A percentile compares a stretch with the other conserved stretches of the same genome.
Evolutionary conservation across 2,888 invertebrate genomes (phyloP).

Genomic region (Drosophila recens): DNA sequence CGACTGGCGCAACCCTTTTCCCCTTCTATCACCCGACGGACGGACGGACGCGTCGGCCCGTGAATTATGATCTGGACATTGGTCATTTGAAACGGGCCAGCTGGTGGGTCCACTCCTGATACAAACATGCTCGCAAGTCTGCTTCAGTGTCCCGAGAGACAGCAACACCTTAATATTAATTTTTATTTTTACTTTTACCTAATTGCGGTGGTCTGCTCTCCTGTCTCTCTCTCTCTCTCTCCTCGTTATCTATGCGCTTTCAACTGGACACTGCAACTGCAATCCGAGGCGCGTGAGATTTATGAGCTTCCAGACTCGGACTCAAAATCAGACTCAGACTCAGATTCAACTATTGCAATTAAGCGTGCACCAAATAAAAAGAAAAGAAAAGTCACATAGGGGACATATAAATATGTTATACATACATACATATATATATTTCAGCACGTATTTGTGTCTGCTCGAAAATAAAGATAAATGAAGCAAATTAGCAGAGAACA

Average conservation of each 20-base stretch:
- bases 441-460: conserved; percentile 1
- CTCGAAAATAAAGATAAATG: conserved; percentile 60
- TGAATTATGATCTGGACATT: conserved; percentile 73
- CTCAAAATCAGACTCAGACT: conserved; percentile 26
- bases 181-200: conserved; percentile 20
- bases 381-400: conserved; percentile 34
- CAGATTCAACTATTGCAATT: conserved; percentile 55
- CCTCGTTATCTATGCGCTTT: conserved; percentile 61
- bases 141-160: conserved; percentile 7
- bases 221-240: conserved; percentile 7
- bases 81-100: conserved; percentile 63
- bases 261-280: conserved; percentile 61
- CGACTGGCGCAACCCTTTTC: conserved; percentile 33
- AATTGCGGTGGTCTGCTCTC: conserved; percentile 46
- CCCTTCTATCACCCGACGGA: background rate
- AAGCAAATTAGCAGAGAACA: conserved; percentile 57
- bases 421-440: conserved; percentile 22
- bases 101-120: conserved; percentile 43
- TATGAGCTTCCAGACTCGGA: conserved; percentile 53
- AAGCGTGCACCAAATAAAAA: conserved; percentile 23
- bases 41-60: background rate
- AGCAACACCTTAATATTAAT: conserved; percentile 4
- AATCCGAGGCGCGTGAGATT: conserved; percentile 76
- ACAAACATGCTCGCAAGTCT: background rate
- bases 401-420: conserved; percentile 9